Percentiles rank a stretch among this genome's conserved stretches.
phyloP scores from a whole-genome alignment of 2,113 vertebrate genomes.

The Lepus americanus region DNA sequence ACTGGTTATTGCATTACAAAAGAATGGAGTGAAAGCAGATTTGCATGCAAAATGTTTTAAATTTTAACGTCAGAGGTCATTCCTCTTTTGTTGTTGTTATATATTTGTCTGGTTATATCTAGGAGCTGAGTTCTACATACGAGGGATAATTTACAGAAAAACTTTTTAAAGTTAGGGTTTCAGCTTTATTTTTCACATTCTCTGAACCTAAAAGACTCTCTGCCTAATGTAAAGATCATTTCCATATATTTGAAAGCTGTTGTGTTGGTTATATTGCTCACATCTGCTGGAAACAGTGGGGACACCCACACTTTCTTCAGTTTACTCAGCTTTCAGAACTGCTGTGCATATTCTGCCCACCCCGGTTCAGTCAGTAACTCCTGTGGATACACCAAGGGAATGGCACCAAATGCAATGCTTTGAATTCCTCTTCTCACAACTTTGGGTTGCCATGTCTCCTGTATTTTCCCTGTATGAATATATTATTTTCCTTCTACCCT shows the following conservation, averaged over 20 bases:
- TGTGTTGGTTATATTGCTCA: slow-evolving; percentile 16
- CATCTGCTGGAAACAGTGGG: slow-evolving; percentile 22
- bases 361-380: not conserved
- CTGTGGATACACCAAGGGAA: not conserved
- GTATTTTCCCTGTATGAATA: not conserved
- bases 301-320: not conserved
- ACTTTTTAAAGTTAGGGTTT: slow-evolving; percentile 76
- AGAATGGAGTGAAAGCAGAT: slow-evolving; percentile 74
- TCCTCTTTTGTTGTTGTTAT: slow-evolving; percentile 82
- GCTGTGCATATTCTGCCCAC: not conserved
- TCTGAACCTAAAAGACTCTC: slow-evolving; percentile 71
- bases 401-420: not conserved
- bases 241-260: slow-evolving; percentile 74
- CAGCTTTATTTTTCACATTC: slow-evolving; percentile 82
- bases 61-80: slow-evolving; percentile 85
- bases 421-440: not conserved
- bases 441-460: not conserved
- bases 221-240: slow-evolving; percentile 71
- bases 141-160: slow-evolving; percentile 72
- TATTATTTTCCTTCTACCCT: not conserved
- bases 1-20: slow-evolving; percentile 82
- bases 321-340: not conserved
- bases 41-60: slow-evolving; percentile 84
- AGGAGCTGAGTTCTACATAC: slow-evolving; percentile 70
- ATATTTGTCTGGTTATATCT: slow-evolving; percentile 55